phyloP scores from a whole-genome alignment of 2,113 vertebrate genomes.

The Ancistrus triradiatus region DNA sequence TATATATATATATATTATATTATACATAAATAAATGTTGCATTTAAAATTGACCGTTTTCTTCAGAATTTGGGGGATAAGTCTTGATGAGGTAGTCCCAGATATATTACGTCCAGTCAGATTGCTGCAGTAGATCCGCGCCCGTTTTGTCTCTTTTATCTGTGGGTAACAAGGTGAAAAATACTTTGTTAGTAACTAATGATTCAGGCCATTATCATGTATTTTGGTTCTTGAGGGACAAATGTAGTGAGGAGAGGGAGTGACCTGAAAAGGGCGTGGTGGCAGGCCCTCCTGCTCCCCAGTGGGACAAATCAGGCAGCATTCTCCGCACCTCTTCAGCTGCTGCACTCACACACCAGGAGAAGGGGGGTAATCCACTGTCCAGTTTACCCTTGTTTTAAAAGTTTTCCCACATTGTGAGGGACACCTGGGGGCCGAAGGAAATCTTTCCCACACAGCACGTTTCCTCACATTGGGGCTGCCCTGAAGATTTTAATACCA shows the following conservation, averaged over 20 bases:
- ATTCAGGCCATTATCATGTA: too few relatives aligned
- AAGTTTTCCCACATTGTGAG: slow-evolving; percentile 56
- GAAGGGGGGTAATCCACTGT: slow-evolving; percentile 61
- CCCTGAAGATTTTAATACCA: slow-evolving; percentile 20
- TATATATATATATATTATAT: too few relatives aligned
- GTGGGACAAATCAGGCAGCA: slow-evolving; percentile 81
- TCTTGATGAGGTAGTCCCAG: slow-evolving; percentile 96
- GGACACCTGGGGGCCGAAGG: slow-evolving; percentile 52
- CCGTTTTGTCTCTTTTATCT: slow-evolving; percentile 65
- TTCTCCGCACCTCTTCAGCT: slow-evolving; percentile 62
- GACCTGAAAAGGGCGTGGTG: slow-evolving; percentile 74
- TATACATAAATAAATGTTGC: background rate
- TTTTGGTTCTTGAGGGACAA: background rate
- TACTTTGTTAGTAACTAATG: background rate
- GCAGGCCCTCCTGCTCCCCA: slow-evolving; percentile 75
- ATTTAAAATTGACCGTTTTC: slow-evolving; percentile 77
- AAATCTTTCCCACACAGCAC: slow-evolving; percentile 48
- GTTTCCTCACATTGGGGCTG: slow-evolving; percentile 45
- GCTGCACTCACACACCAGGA: slow-evolving; percentile 78
- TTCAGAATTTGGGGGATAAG: slow-evolving; percentile 88
- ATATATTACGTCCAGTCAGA: slow-evolving; percentile 87
- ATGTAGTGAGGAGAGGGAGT: background rate
- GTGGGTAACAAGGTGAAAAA: slow-evolving; percentile 5
- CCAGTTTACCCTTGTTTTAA: slow-evolving; percentile 72
- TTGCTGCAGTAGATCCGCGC: slow-evolving; percentile 89